phyloP scores from a whole-genome alignment of 2,888 invertebrate genomes.

The Prenolepis imparis region DNA sequence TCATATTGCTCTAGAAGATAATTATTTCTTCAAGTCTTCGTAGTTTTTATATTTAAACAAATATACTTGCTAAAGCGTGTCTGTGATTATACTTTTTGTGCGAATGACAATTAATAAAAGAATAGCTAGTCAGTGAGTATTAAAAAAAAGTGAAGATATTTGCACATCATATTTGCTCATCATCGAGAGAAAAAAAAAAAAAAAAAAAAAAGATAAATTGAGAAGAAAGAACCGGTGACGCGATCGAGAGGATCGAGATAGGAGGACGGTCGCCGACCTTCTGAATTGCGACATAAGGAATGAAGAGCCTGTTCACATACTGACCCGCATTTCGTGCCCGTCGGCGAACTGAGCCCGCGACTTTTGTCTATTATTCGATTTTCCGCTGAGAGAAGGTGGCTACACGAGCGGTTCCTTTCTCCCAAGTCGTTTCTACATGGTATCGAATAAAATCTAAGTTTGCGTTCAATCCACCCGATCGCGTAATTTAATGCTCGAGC shows the following conservation, averaged over 20 bases:
- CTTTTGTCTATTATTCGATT: conserved; percentile 67
- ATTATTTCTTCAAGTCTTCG: neutral
- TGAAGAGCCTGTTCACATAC: conserved; percentile 83
- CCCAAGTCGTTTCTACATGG: neutral
- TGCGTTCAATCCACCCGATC: conserved; percentile 23
- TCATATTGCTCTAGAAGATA: neutral
- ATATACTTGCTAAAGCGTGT: neutral
- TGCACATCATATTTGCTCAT: neutral
- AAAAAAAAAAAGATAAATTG: neutral
- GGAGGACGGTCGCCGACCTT: conserved; percentile 80
- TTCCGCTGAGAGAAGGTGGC: neutral
- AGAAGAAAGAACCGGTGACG: neutral
- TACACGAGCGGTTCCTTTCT: conserved; percentile 11
- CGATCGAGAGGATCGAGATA: conserved; percentile 27
- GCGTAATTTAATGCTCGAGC: conserved; percentile 6
- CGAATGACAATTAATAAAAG: neutral
- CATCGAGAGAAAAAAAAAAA: neutral
- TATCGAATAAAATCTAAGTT: conserved; percentile 27
- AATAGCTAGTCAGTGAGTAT: neutral
- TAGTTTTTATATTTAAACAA: neutral
- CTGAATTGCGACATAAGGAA: conserved; percentile 76
- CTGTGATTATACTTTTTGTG: neutral
- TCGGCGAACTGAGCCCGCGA: conserved; percentile 49
- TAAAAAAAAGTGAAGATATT: neutral
- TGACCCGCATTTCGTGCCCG: conserved; percentile 83